Evolutionary conservation across 2,888 invertebrate species (phyloP), one percentile per base, ranked within the genome.

Genomic region (Tillus elongatus): DNA sequence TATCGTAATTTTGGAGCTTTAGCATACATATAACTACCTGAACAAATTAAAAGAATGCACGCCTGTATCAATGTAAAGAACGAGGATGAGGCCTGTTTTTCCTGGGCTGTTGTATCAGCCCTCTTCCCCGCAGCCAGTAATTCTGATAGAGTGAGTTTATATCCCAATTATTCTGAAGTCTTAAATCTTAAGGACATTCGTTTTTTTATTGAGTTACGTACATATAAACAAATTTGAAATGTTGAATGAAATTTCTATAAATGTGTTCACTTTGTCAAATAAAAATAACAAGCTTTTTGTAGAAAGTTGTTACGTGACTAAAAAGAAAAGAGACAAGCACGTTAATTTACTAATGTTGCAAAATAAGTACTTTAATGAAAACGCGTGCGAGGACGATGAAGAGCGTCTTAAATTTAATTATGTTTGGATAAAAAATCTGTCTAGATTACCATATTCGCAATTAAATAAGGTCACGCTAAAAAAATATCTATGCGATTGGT

Each of bases 61-160:
- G 43, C 46, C 4, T 26, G 33, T 15, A 37, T 46, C 30, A 49
- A 51, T 42, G 42, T 50, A 1, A 35, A 44, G 33, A 51, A 50
- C 36, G 13, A 40, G 3, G 47, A 49, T 35, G 26, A 42, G n/a
- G 33, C 39, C 4, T 52, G 50, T 32, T 52, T 52, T 36, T 42
- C 42, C 3, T 47, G 47, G 49, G 36, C 45, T 11, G 39, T 39
- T 12, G 36, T 19, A 3, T 35, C 35, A 11, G 38, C 34, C 4
- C 10, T 31, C 4, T 31, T 13, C 15, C 32, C 32, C 8, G 6
- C 13, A 9, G 11, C 8, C 6, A 14, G 4, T 31, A 31, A 31
- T 10, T 8, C 13, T 9, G 4, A 31, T 14, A 6, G 13, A 6
- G 6, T 8, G 10, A 31, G 32, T 9, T 6, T 6, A 4, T 31